Base-by-base conservation (phyloP, 1,140 invertebrate species). In the Lysiphlebus fabarum region DNA sequence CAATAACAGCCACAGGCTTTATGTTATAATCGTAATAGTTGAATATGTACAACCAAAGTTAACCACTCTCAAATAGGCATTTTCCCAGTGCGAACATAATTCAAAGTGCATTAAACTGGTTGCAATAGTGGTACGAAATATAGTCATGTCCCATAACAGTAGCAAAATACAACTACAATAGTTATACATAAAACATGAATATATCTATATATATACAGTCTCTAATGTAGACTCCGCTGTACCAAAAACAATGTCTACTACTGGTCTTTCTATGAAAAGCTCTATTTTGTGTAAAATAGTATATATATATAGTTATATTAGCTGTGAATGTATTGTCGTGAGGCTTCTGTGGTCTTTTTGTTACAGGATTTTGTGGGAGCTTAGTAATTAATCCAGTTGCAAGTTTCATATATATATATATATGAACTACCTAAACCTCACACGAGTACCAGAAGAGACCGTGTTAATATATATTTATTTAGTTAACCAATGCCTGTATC, bases 21-120 rank as follows among this genome's bases (percentile, higher is more conserved):
- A 12, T 51, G 49, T 51, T 51, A 51, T 51, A 51, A 36, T 38
- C 33, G 47, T 9, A 38, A 12, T 40, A 51, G 33, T 33, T 51
- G 49, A 36, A 10, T 10, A 6, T 38, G 34, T 51, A 51, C 49
- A 51, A 51, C 36, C n/a, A 36, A 38, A 51, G 49, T 51, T 51
- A 51, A 51, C 49, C 49, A 51, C 49, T 34, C 11, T 40, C 51
- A 38, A 49, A 10, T 58, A 59, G 53, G 62, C 62, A 63, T 59
- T 59, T 59, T 54, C 53, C 47, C 57, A 41, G 40, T 17, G 17
- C 17, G 53, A 38, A 64, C 56, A 64, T 64, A 64, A 64, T 64
- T 64, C 62, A 64, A 64, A 51, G 44, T 55, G 62, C 59, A 64
- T 64, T 64, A 64, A 53, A 49, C 54, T 54, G 50, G 40, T 45